phyloP scores from a whole-genome alignment of 2,888 invertebrate species.

The Agrotis clavis region DNA sequence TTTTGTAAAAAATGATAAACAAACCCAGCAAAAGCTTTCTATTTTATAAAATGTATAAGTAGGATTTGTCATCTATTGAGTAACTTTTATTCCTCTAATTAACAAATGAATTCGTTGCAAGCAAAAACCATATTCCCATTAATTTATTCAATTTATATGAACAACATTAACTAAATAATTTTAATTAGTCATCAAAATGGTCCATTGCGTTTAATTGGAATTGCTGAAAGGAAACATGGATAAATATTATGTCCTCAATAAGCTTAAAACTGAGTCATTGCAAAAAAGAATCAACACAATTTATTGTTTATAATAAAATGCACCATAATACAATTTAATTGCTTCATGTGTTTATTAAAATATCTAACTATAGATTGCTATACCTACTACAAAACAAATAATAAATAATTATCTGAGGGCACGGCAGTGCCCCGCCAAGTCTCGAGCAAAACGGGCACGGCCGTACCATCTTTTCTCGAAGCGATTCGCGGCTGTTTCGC shows the following conservation, averaged over 20 bases:
- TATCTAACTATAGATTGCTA: background rate
- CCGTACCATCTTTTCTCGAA: too few relatives aligned
- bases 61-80: background rate
- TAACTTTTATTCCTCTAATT: background rate
- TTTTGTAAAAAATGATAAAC: too few relatives aligned
- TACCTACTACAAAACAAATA: background rate
- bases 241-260: constrained; percentile 2
- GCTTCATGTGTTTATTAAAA: background rate
- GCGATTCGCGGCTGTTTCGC: too few relatives aligned
- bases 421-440: too few relatives aligned
- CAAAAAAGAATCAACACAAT: constrained; percentile 16
- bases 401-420: background rate
- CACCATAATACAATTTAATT: background rate
- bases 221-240: background rate
- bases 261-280: background rate
- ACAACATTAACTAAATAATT: background rate
- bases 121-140: background rate
- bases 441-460: too few relatives aligned
- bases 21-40: too few relatives aligned
- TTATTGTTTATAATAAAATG: background rate
- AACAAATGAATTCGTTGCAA: background rate
- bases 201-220: background rate
- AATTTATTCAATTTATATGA: background rate
- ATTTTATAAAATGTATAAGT: too few relatives aligned
- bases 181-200: constrained; percentile 2